phyloP scores from a whole-genome alignment of 2,113 vertebrate genomes.

The Alouatta palliata region DNA sequence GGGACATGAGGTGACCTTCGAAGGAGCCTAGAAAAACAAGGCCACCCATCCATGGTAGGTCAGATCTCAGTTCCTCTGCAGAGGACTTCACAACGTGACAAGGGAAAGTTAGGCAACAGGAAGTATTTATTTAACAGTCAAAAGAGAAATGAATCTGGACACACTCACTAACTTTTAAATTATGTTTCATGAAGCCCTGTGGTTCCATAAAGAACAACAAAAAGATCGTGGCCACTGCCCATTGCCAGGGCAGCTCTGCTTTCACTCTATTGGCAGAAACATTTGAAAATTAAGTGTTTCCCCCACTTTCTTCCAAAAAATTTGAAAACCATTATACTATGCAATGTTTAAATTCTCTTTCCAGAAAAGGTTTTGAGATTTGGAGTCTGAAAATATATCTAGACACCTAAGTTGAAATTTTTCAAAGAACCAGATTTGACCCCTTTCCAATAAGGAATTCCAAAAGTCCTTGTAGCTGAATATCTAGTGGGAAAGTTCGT shows the following conservation, averaged over 20 bases:
- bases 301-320: not conserved
- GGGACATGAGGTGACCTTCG: not conserved
- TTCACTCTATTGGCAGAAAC: not conserved
- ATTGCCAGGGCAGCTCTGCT: not conserved
- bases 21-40: not conserved
- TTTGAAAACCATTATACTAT: not conserved
- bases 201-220: not conserved
- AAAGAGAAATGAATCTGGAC: not conserved
- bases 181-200: not conserved
- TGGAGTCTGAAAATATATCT: not conserved
- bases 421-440: not conserved
- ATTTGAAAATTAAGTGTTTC: conserved; percentile 19
- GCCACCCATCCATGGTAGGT: not conserved
- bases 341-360: not conserved
- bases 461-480: not conserved
- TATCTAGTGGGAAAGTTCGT: not conserved
- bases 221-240: accelerated
- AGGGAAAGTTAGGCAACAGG: not conserved
- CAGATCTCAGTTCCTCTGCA: not conserved
- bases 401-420: not conserved
- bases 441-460: not conserved
- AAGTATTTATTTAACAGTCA: not conserved
- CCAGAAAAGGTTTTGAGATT: not conserved
- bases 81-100: not conserved
- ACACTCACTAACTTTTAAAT: not conserved